phyloP scores from a whole-genome alignment of 2,888 invertebrate species.

The Pachydiplax longipennis region DNA sequence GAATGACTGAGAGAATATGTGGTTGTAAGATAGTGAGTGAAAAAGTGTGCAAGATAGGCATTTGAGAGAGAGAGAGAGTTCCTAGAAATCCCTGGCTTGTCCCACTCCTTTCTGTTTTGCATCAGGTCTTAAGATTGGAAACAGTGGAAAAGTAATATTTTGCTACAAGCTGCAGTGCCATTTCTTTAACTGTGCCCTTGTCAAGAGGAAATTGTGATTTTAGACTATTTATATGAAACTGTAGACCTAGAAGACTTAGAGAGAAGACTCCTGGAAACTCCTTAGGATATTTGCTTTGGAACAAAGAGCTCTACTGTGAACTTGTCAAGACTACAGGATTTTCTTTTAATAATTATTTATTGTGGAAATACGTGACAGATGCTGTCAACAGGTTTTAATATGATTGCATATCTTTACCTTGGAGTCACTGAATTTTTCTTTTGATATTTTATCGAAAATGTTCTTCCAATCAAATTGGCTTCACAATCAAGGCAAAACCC shows the following conservation, averaged over 20 bases:
- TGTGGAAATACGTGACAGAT: conserved; percentile 46
- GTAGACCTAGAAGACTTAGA: conserved; percentile 49
- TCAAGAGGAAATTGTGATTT: conserved; percentile 51
- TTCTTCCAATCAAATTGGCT: conserved; percentile 45
- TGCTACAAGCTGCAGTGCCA: conserved; percentile 49
- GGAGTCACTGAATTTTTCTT: conserved; percentile 46
- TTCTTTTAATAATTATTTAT: conserved; percentile 48
- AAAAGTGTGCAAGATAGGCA: not conserved
- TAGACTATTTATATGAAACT: conserved; percentile 52
- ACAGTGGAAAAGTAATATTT: conserved; percentile 44
- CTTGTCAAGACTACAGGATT: conserved; percentile 50
- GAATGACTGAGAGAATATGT: not conserved
- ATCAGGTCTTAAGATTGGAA: conserved; percentile 24
- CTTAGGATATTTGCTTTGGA: conserved; percentile 51
- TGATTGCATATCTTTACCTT: conserved; percentile 46
- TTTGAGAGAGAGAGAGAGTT: conserved; percentile 43
- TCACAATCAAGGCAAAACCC: conserved; percentile 44
- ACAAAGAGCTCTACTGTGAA: conserved; percentile 47
- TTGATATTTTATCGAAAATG: conserved; percentile 43
- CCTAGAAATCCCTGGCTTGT: conserved; percentile 47
- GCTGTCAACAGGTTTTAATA: conserved; percentile 33
- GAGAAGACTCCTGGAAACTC: conserved; percentile 47
- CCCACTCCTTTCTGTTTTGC: conserved; percentile 44
- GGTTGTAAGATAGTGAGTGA: not conserved
- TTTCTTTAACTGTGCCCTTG: conserved; percentile 50